Base-by-base conservation (phyloP, 2,797 vertebrate genomes). In the Fratercula arctica region DNA sequence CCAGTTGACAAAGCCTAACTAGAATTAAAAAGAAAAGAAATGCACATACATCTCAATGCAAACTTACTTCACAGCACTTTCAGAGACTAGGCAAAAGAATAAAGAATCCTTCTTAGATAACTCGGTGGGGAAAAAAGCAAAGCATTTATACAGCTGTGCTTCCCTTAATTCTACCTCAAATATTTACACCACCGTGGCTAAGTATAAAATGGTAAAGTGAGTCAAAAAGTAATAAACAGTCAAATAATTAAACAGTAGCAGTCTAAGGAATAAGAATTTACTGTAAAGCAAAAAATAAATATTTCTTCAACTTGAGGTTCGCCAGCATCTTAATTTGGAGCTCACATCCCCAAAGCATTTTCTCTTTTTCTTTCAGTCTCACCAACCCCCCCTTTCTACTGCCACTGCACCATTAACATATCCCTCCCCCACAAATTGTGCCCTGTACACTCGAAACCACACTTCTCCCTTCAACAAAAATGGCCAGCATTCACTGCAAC, bases 171-270 rank as follows among this genome's bases (percentile, higher is more conserved):
- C 95, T 57, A 95, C 82, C 93, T 96, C 94, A 97, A 96, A 96
- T 97, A 97, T 97, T 97, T 97, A 97, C 87, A 91, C 83, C 95
- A 77, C 39, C 0, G 28, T 82, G 87, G 94, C 69, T 85, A 86
- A 90, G 67, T 15, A 95, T 91, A 95, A 97, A 95, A 95, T 85
- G 93, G 51, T 82, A 88, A 94, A 90, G 83, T 3, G 3, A 96
- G 93, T 93, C 63, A 90, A 93, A 95, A 95, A 91, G 95, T 66
- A 94, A 96, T 85, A 93, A 95, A 96, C 69, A 73, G 85, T 82
- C 87, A 95, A 91, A 95, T 96, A 97, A 96, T 96, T 94, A 94
- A 95, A 96, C 96, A 97, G 96, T 86, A 84, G 83, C 91, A 82
- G 91, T 37, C 91, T 95, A 90, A 94, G 76, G 73, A 93, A 91